Conservation (phyloP, 2,113 vertebrate genomes). For the Illadopsis cleaveri region DNA sequence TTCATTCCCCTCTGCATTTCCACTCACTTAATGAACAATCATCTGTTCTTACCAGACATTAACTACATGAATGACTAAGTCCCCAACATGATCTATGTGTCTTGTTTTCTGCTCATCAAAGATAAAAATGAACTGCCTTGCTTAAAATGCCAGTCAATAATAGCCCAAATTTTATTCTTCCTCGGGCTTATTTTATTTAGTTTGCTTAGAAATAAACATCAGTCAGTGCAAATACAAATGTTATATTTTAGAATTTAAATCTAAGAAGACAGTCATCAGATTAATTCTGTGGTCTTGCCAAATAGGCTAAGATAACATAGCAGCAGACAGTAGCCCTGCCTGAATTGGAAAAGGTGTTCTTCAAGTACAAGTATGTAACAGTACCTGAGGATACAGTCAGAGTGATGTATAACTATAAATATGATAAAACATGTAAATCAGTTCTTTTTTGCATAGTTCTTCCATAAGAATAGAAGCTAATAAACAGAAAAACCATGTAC, state of each 20-base stretch:
- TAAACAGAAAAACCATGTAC: background rate
- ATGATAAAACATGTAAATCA: background rate
- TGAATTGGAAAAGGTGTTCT: background rate
- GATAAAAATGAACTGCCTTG: slow-evolving; percentile 45
- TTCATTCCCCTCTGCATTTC: background rate
- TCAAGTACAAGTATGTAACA: background rate
- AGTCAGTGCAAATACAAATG: background rate
- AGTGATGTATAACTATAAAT: background rate
- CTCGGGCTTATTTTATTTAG: slow-evolving; percentile 17
- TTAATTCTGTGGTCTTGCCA: background rate
- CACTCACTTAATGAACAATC: background rate
- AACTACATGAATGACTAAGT: background rate
- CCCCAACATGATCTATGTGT: background rate
- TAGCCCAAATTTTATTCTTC: slow-evolving; percentile 57
- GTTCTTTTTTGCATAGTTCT: background rate
- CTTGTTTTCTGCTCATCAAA: background rate
- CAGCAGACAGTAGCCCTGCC: background rate
- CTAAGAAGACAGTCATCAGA: background rate
- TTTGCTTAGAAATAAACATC: slow-evolving; percentile 32
- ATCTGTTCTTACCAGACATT: background rate
- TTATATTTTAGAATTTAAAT: slow-evolving; percentile 19
- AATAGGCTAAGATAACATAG: background rate
- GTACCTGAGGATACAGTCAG: background rate
- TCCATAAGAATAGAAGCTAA: background rate
- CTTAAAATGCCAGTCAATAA: slow-evolving; percentile 56